A percentile compares a stretch with the other conserved stretches of the same genome.
phyloP scores from a whole-genome alignment of 2,888 invertebrate genomes.

The Lypha dubia region DNA sequence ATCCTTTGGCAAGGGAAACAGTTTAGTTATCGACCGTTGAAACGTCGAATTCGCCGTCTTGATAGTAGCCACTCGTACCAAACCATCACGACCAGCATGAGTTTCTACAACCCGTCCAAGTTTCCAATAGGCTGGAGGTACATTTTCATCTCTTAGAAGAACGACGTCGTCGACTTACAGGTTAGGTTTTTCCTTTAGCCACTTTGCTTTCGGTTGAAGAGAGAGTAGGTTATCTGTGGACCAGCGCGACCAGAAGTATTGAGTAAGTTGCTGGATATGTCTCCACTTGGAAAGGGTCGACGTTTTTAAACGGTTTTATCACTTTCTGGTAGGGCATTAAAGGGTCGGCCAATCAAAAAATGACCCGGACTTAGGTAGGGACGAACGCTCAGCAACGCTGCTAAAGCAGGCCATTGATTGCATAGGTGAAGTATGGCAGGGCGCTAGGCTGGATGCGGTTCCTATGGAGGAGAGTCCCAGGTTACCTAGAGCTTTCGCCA shows the following conservation, averaged over 20 bases:
- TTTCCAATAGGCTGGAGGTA: conserved; percentile 35
- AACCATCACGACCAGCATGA: conserved; percentile 49
- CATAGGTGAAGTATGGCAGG: no score
- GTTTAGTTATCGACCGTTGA: conserved; percentile 9
- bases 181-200: conserved; percentile 18
- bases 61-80: neutral
- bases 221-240: neutral
- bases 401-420: no score
- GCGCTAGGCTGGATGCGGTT: no score
- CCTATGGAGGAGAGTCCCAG: no score
- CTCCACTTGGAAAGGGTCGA: neutral
- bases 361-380: no score
- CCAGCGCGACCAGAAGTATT: conserved; percentile 22
- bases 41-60: conserved; percentile 25
- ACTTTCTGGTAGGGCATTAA: conserved; percentile 12
- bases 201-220: conserved; percentile 18
- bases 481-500: no score
- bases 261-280: neutral
- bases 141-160: conserved; percentile 16
- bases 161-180: conserved; percentile 16
- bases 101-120: conserved; percentile 29
- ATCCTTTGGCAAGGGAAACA: conserved; percentile 29
- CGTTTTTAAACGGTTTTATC: neutral
- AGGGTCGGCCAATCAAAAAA: conserved; percentile 33
- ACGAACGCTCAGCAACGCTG: no score